These are phyloP conservation scores for Drosophila sordidula DNA, from an alignment of 2,888 invertebrate species.

Conservation along the genomic window DNA sequence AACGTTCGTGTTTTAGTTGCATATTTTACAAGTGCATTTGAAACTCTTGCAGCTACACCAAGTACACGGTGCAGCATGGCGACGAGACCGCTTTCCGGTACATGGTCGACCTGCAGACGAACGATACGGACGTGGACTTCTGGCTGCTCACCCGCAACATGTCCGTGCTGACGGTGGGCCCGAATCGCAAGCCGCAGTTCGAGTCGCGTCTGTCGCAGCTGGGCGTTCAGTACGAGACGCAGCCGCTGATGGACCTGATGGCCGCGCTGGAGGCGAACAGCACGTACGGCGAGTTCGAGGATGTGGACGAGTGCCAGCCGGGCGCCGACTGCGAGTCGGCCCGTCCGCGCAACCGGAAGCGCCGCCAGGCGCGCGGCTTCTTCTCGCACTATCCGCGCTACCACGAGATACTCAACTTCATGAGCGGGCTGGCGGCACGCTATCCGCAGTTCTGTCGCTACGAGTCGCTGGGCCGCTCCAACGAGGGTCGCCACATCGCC, in stretches of 20 bases:
- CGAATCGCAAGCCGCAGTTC: constrained; percentile 72
- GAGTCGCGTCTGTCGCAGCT: constrained; percentile 75
- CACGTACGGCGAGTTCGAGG: constrained; percentile 44
- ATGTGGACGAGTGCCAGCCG: constrained; percentile 60
- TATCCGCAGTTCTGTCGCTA: constrained; percentile 83
- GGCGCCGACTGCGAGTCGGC: constrained; percentile 63
- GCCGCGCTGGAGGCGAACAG: constrained; percentile 55
- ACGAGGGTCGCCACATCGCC: constrained; percentile 83
- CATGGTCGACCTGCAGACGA: constrained; percentile 82
- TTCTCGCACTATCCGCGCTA: constrained; percentile 84
- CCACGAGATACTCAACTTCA: constrained; percentile 81
- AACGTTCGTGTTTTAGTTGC: no score
- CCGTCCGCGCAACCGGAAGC: constrained; percentile 75
- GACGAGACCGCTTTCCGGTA: constrained; percentile 77
- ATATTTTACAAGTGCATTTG: not conserved
- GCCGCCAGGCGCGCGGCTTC: constrained; percentile 82
- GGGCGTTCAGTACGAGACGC: constrained; percentile 74
- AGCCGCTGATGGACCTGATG: constrained; percentile 80
- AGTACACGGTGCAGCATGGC: constrained; percentile 82
- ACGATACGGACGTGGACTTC: constrained; percentile 80
- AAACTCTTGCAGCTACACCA: constrained; percentile 74
- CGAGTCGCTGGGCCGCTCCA: constrained; percentile 81
- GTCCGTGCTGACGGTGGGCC: constrained; percentile 83
- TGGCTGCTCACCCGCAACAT: constrained; percentile 83
- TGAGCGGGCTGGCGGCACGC: constrained; percentile 80